These are phyloP conservation scores for Helarctos malayanus DNA, from an alignment of 2,797 vertebrate genomes.

Conservation along the genomic window DNA sequence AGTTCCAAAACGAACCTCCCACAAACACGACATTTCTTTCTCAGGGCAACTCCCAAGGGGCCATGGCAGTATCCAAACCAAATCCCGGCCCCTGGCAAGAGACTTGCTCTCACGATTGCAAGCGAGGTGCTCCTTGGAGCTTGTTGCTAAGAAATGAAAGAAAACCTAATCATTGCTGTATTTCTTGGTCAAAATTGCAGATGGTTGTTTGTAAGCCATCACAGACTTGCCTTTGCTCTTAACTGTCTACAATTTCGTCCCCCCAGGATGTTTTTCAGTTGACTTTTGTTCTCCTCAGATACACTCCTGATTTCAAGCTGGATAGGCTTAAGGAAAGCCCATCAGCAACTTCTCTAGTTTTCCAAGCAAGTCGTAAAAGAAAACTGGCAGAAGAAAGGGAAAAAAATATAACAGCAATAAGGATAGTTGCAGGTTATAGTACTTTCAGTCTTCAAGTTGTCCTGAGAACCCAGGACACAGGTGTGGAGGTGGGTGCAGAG, in stretches of 20 bases:
- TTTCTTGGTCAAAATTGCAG: not conserved
- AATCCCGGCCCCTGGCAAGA: not conserved
- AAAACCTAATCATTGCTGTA: not conserved
- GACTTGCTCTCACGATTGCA: not conserved
- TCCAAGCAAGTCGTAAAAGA: slow-evolving; percentile 6
- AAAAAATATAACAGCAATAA: too few species aligned
- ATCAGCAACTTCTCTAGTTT: not conserved
- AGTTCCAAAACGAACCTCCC: slow-evolving; percentile 14
- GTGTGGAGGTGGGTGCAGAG: not conserved
- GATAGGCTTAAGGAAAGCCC: not conserved
- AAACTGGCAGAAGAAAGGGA: not conserved
- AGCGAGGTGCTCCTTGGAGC: not conserved
- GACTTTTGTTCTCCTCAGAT: not conserved
- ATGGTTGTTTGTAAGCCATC: not conserved
- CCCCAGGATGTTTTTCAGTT: not conserved
- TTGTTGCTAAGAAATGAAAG: slow-evolving; percentile 39
- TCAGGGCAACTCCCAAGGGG: slow-evolving; percentile 21
- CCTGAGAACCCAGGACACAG: not conserved
- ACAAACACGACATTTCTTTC: slow-evolving; percentile 51
- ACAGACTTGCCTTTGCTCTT: not conserved
- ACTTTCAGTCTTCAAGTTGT: not conserved
- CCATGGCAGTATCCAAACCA: not conserved
- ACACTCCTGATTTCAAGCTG: not conserved
- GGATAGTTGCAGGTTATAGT: not conserved
- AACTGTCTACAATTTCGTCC: not conserved